Evolutionary conservation across 2,888 invertebrate species (phyloP), one percentile per base, ranked within the genome.

Genomic region (Meganola albula): DNA sequence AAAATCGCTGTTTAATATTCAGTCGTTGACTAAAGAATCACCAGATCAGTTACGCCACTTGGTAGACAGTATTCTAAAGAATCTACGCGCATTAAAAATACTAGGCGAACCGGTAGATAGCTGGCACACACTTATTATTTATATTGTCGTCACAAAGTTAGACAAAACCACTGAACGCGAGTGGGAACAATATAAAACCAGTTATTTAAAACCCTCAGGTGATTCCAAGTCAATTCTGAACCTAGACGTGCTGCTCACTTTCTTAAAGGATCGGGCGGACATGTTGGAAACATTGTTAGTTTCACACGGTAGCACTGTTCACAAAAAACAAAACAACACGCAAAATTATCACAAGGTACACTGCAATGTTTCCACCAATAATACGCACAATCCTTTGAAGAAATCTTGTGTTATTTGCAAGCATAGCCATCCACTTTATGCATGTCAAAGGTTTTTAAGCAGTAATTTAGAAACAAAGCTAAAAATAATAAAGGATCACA

Each of bases 51-150:
- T 52, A 10, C 31, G 48, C 7, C 44, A 36, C 6, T 10, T 51
- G 1, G 39, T 51, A 18, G 51, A 54, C 24, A 30, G 27, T 2
- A 11, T 42, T 5, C 23, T 37, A 7, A 39, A 37, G 16, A 55
- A 49, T 26, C 9, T 52, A 4, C 32, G 49, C 0, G 43, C 46
- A 0, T 25, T 52, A 4, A 35, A 44, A 18, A 22, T 29, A 0
- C 22, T 52, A 12, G 40, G 32, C n/a, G 41, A 46, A 18, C 48
- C 50, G 0, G 45, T 44, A 2, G 44, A 45, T 1, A 10, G 11
- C 1, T 54, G 49, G 52, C 48, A 55, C 10, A 47, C 44, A n/a
- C 12, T 55, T 11, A 36, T 52, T 10, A 48, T 50, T 12, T 41
- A 40, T 31, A 14, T 53, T 6, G 28, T 47, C 10, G 35, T 34